phyloP scores from a whole-genome alignment of 1,140 invertebrate genomes.

The Caenorhabditis latens region DNA sequence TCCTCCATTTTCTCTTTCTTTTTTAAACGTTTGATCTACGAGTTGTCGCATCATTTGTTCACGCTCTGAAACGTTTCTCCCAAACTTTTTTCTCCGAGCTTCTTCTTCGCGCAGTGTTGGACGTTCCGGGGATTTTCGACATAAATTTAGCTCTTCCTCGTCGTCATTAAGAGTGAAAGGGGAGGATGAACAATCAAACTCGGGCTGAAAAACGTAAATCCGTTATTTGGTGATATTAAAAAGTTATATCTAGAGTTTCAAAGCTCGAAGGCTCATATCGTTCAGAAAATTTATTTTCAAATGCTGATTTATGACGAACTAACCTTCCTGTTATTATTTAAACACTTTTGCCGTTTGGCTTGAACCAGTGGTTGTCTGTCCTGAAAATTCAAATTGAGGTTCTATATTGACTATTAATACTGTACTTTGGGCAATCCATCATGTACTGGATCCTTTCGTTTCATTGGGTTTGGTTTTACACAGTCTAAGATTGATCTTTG shows the following conservation, averaged over 20 bases:
- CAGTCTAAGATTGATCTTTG: not conserved
- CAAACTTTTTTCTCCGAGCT: not conserved
- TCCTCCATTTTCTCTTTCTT: conserved; percentile 20
- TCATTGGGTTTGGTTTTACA: not conserved
- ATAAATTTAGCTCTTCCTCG: not conserved
- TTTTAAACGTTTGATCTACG: conserved; percentile 26
- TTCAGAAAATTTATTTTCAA: no score
- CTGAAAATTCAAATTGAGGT: not conserved
- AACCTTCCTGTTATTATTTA: not conserved
- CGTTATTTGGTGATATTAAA: no score
- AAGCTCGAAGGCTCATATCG: no score
- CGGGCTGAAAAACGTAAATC: not conserved
- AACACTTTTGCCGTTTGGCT: not conserved
- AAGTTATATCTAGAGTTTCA: no score
- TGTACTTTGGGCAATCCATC: not conserved
- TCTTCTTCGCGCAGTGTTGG: not conserved
- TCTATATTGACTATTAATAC: not conserved
- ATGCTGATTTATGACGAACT: not conserved
- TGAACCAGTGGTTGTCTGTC: not conserved
- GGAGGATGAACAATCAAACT: conserved; percentile 37
- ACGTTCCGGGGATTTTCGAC: not conserved
- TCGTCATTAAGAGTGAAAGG: conserved; percentile 8
- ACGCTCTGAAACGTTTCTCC: not conserved
- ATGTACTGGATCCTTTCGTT: not conserved
- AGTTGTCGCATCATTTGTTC: conserved; percentile 29